These are phyloP conservation scores for Sander lucioperca DNA, from an alignment of 2,113 vertebrate genomes.

Conservation along the genomic window DNA sequence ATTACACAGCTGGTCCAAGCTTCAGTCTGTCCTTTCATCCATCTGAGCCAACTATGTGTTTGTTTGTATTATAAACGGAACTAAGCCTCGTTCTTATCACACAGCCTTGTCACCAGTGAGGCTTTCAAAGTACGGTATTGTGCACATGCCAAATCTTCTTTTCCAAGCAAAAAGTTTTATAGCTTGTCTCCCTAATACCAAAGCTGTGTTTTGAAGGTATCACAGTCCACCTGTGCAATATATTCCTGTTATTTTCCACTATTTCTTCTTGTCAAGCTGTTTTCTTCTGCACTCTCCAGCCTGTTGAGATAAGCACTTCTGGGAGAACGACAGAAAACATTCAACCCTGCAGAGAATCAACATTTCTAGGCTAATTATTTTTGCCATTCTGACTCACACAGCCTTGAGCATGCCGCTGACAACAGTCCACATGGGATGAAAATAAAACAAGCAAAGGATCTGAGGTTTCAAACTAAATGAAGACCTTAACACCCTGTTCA, in stretches of 20 bases:
- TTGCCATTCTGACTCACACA: slow-evolving; percentile 6
- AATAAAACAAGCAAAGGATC: slow-evolving; percentile 7
- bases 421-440: neutral
- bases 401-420: neutral
- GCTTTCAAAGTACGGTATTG: neutral
- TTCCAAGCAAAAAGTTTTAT: slow-evolving; percentile 20
- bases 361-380: slow-evolving; percentile 41
- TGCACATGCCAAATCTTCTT: neutral
- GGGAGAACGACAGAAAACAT: slow-evolving; percentile 9
- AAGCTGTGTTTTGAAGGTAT: neutral
- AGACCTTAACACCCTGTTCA: neutral
- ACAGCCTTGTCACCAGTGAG: neutral
- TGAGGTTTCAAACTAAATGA: neutral
- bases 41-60: slow-evolving; percentile 48
- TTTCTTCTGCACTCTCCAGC: neutral
- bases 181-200: slow-evolving; percentile 34
- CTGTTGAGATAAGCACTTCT: slow-evolving; percentile 1
- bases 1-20: neutral
- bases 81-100: slow-evolving; percentile 21
- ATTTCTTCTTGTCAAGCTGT: neutral
- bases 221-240: neutral
- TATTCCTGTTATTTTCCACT: slow-evolving; percentile 12
- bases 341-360: slow-evolving; percentile 18
- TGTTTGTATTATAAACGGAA: slow-evolving; percentile 41
- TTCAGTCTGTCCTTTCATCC: neutral